phyloP scores from a whole-genome alignment of 1,140 invertebrate species.

The Mesaphorura yosii region DNA sequence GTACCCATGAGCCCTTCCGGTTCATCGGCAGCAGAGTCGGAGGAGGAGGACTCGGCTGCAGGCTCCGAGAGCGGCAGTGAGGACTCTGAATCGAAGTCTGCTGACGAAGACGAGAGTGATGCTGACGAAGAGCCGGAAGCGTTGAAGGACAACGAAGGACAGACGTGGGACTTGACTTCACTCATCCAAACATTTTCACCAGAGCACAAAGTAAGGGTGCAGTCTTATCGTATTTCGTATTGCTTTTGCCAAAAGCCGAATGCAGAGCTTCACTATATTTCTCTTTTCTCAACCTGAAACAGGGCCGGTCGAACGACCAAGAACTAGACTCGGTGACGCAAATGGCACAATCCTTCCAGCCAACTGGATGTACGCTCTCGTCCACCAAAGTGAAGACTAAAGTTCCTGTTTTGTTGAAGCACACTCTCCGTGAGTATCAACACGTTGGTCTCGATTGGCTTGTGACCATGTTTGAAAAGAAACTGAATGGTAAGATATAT shows the following conservation, averaged over 20 bases:
- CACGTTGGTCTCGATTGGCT: conserved; percentile 98
- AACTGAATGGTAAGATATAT: conserved; percentile 97
- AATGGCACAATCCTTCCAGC: conserved; percentile 90
- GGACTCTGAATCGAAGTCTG: conserved; percentile 1
- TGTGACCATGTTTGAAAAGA: conserved; percentile 93
- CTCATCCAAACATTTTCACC: conserved; percentile 38
- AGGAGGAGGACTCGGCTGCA: no score
- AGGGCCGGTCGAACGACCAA: conserved; percentile 17
- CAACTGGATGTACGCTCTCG: conserved; percentile 91
- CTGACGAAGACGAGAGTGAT: conserved; percentile 33
- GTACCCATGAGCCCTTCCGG: no score
- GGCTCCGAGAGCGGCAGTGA: no score
- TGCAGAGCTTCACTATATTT: no score
- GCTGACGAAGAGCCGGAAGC: conserved; percentile 35
- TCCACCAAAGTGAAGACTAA: conserved; percentile 73
- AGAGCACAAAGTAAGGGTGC: conserved; percentile 24
- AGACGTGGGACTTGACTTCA: conserved; percentile 48
- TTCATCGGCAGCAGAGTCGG: no score
- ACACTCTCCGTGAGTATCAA: conserved; percentile 89
- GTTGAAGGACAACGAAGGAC: conserved; percentile 39
- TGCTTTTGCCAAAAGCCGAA: no score
- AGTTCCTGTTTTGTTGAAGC: conserved; percentile 86
- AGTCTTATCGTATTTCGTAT: not conserved
- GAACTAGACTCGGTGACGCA: conserved; percentile 68
- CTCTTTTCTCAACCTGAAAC: conserved; percentile 17